Percentiles rank a stretch among this genome's conserved stretches.
These are phyloP conservation scores for Lasioglossum morio DNA, from an alignment of 2,888 invertebrate species.

Conservation along the genomic window DNA sequence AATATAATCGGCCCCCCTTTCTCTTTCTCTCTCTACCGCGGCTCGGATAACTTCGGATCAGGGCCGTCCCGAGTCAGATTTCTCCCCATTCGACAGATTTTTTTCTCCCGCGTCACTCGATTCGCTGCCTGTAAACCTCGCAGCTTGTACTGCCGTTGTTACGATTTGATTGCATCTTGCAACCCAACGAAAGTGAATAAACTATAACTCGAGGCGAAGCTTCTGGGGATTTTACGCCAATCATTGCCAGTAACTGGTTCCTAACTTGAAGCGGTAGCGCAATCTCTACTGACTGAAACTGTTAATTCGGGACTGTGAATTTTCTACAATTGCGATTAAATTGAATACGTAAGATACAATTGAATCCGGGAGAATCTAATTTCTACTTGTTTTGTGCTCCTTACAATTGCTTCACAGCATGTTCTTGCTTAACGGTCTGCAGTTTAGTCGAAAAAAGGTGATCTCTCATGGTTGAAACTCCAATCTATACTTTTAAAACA, in stretches of 20 bases:
- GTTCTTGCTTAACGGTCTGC: no score
- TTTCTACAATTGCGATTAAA: neutral
- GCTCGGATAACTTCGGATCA: constrained; percentile 75
- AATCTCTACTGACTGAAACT: neutral
- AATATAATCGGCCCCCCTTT: constrained; percentile 82
- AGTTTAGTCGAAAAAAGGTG: no score
- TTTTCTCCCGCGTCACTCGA: constrained; percentile 21
- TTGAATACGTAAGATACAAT: neutral
- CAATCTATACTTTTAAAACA: no score
- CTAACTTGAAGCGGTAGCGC: neutral
- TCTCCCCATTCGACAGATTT: constrained; percentile 51
- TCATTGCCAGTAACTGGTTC: neutral
- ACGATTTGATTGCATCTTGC: constrained; percentile 37
- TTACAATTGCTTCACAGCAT: neutral
- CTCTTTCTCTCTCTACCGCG: constrained; percentile 31
- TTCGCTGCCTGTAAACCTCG: constrained; percentile 32
- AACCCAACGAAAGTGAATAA: neutral
- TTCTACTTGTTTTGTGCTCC: neutral
- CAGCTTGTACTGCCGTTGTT: constrained; percentile 27
- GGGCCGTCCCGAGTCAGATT: constrained; percentile 64
- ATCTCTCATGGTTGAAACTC: no score
- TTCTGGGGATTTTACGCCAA: neutral
- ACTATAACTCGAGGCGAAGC: neutral
- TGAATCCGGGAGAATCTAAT: neutral
- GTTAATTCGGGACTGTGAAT: neutral